phyloP scores from a whole-genome alignment of 2,888 invertebrate species.

The Pristionchus arcanus region DNA sequence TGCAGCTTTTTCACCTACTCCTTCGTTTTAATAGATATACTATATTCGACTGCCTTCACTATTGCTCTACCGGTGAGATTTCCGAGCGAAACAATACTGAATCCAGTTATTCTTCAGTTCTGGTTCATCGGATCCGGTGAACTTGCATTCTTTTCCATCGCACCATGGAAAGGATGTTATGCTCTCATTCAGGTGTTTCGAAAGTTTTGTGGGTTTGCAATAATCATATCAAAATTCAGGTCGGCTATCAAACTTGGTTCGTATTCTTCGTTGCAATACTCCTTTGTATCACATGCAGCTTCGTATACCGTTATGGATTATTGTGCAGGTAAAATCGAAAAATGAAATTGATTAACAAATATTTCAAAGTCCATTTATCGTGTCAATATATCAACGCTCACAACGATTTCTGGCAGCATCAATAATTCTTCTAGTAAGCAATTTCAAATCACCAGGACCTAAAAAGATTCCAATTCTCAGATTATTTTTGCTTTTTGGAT shows the following conservation, averaged over 20 bases:
- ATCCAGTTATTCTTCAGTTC: not conserved
- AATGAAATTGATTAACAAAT: not conserved
- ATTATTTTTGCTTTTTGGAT: not conserved
- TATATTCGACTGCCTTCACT: not conserved
- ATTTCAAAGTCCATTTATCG: not conserved
- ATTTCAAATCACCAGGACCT: not conserved
- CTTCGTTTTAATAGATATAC: not conserved
- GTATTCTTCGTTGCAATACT: not conserved
- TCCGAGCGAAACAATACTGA: not conserved
- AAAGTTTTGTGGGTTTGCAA: not conserved
- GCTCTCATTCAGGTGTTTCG: not conserved
- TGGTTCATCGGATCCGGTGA: not conserved
- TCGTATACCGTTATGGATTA: constrained; percentile 6
- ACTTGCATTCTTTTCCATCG: constrained; percentile 20
- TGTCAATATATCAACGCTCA: not conserved
- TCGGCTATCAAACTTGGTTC: constrained; percentile 7
- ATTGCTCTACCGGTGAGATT: not conserved
- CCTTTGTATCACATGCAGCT: not conserved
- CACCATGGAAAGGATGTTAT: not conserved
- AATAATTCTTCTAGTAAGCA: not conserved
- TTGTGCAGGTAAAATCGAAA: not conserved
- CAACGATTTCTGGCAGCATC: not conserved
- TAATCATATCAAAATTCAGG: not conserved
- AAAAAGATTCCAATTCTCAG: not conserved
- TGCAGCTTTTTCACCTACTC: not conserved